Evolutionary conservation across 2,797 vertebrate genomes (phyloP).

Genomic region (Babyrousa celebensis): DNA sequence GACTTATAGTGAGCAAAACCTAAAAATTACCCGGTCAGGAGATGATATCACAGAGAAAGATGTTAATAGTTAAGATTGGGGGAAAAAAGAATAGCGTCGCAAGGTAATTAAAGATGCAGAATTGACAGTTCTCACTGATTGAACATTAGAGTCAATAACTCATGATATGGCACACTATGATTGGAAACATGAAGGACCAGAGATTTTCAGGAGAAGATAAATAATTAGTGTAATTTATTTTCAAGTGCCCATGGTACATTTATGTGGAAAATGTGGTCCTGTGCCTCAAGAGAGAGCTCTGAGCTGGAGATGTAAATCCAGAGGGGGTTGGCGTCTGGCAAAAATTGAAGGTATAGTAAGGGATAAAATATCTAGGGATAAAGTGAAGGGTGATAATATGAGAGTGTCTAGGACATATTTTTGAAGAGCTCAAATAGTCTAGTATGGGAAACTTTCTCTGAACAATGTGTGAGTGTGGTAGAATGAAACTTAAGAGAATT

Average conservation of each 20-base stretch:
- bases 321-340: neutral
- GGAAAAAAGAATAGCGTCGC: neutral
- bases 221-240: neutral
- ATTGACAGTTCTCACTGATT: neutral
- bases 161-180: neutral
- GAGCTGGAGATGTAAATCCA: neutral
- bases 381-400: neutral
- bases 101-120: neutral
- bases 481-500: neutral
- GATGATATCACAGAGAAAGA: neutral
- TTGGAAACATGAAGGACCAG: neutral
- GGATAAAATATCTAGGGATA: neutral
- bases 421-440: neutral
- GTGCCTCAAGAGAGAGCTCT: neutral
- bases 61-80: neutral
- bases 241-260: neutral
- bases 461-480: neutral
- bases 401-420: too few species aligned
- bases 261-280: neutral
- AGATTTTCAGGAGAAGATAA: neutral
- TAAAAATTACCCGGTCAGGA: conserved; percentile 13
- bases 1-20: neutral
- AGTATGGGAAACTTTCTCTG: neutral
- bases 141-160: neutral
- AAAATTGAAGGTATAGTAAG: neutral